Percentiles rank a stretch among this genome's conserved stretches.
Conservation (phyloP, 2,113 vertebrate species). For the Typhlomys cinereus region DNA sequence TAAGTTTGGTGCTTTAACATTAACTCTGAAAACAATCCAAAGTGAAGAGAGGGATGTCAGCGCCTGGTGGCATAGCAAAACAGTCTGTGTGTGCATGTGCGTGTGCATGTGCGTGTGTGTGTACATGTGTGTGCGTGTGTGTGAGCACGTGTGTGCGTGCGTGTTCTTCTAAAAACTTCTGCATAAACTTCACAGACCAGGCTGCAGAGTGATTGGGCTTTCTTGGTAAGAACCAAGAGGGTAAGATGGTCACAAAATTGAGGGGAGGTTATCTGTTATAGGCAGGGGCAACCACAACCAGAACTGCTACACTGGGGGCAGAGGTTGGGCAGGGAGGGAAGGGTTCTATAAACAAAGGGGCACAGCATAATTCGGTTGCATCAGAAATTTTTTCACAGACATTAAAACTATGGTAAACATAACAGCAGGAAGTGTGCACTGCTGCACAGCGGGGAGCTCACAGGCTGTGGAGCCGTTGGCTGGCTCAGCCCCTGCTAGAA, state of each 20-base stretch:
- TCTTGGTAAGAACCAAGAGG: not conserved
- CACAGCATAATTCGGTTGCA: constrained; percentile 87
- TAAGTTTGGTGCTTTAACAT: constrained; percentile 66
- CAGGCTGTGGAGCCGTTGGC: constrained; percentile 85
- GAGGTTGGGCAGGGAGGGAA: constrained; percentile 2
- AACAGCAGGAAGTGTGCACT: constrained; percentile 87
- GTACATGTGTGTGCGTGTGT: not conserved
- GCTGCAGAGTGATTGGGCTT: constrained; percentile 18
- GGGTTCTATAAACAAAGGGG: constrained; percentile 86
- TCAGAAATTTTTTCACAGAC: constrained; percentile 89
- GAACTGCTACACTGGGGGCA: constrained; percentile 78
- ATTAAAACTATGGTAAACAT: constrained; percentile 91
- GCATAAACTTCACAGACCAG: not conserved
- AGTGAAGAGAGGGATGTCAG: not conserved
- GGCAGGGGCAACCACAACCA: constrained; percentile 77
- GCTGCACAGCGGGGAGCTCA: constrained; percentile 87
- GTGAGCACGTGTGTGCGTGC: not conserved
- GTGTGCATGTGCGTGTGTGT: not conserved
- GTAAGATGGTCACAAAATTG: constrained; percentile 36
- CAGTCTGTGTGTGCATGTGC: not conserved
- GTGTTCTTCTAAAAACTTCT: constrained; percentile 26
- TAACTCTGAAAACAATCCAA: constrained; percentile 58
- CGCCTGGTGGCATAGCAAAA: not conserved
- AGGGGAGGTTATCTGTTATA: constrained; percentile 75
- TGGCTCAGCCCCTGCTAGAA: constrained; percentile 86